Evolutionary conservation across 2,888 invertebrate genomes (phyloP).

Genomic region (Tenthredo scrophulariae): DNA sequence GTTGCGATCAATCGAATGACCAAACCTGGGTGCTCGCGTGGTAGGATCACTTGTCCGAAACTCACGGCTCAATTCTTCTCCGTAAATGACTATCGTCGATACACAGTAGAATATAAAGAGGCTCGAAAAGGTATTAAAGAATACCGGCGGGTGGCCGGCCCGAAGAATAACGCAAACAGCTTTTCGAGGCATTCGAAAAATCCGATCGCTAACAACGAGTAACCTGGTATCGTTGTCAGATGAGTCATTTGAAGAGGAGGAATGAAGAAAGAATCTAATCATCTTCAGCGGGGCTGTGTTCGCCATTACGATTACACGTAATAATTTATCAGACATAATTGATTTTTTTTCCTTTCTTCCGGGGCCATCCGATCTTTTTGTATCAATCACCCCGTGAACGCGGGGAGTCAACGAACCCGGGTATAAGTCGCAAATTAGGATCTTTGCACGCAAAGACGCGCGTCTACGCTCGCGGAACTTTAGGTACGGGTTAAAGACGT

Average conservation of each 20-base stretch:
- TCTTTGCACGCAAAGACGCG: conserved; percentile 43
- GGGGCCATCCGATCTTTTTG: background rate
- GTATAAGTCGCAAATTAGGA: conserved; percentile 36
- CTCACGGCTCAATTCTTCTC: background rate
- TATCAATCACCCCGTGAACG: conserved; percentile 21
- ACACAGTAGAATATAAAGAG: background rate
- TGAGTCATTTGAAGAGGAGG: background rate
- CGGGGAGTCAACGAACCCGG: conserved; percentile 41
- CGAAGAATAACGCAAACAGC: background rate
- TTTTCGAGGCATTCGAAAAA: background rate
- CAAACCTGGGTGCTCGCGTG: conserved; percentile 6
- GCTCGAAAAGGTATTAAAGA: conserved; percentile 10
- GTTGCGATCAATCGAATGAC: background rate
- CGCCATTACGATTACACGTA: background rate
- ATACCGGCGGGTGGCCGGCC: background rate
- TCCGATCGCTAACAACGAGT: background rate
- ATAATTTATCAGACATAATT: background rate
- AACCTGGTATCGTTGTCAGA: background rate
- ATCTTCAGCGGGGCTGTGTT: background rate
- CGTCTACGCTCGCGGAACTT: background rate
- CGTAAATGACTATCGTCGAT: background rate
- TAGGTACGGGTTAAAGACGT: conserved; percentile 37
- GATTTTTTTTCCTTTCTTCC: background rate
- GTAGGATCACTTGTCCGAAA: background rate
- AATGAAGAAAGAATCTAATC: background rate